Evolutionary conservation across 35 echinoderm and acorn worm genomes (phyloP).

Genomic region (Patiria miniata): DNA sequence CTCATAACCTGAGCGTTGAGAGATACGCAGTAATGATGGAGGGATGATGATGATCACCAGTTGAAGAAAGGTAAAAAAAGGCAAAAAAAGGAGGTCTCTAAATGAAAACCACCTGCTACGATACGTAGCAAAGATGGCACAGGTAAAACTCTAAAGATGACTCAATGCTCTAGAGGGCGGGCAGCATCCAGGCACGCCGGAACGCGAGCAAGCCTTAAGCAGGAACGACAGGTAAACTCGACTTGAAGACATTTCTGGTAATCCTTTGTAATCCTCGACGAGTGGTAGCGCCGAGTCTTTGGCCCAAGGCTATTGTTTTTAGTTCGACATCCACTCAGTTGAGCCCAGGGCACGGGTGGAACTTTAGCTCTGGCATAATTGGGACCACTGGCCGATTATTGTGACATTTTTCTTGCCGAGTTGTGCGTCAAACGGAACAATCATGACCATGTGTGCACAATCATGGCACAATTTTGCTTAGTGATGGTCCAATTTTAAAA

Average conservation of each 20-base stretch:
- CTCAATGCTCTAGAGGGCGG: constrained; percentile 11
- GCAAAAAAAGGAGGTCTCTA: neutral
- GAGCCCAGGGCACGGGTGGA: neutral
- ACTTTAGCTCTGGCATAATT: neutral
- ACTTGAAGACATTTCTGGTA: constrained; percentile 10
- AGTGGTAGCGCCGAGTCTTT: constrained; percentile 13
- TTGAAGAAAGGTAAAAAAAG: neutral
- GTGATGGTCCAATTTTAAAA: no score
- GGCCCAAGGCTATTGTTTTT: constrained; percentile 16
- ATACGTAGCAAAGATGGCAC: neutral
- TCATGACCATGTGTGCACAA: no score
- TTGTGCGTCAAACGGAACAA: no score
- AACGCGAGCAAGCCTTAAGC: neutral
- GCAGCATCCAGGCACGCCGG: constrained; percentile 20
- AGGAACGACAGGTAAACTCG: constrained; percentile 3
- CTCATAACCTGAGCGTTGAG: neutral
- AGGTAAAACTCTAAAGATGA: neutral
- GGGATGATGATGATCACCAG: neutral
- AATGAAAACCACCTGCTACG: constrained; percentile 14
- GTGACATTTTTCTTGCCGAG: no score
- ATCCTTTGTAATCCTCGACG: constrained; percentile 30
- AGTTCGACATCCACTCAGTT: constrained; percentile 7
- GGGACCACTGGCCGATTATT: neutral
- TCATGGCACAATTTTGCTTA: no score
- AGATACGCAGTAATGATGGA: constrained; percentile 14